Evolutionary conservation across 2,797 vertebrate genomes (phyloP), one percentile per base, ranked within the genome.

Genomic region (Gallirallus australis): DNA sequence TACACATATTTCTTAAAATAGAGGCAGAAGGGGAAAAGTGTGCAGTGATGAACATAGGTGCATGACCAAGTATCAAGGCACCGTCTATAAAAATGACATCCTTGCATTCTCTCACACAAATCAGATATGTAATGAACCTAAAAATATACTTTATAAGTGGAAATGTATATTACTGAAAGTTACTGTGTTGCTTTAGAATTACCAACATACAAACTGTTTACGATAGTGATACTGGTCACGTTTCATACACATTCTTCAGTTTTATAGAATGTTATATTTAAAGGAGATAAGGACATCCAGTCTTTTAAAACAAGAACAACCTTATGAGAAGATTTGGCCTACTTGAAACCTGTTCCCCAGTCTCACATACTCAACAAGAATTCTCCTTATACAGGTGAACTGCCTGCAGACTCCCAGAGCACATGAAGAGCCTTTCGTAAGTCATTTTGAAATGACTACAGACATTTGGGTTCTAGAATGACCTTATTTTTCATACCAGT

Each of bases 401-500:
- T 30, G 39, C 27, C 48, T 53, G 37, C 39, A 75, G 53, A 65
- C 24, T 64, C 28, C 31, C 57, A 14, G 65, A 73, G 56, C 8
- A 14, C 24, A 48, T 7, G 27, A 3, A 25, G 9, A 50, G 56
- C 6, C 31, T 64, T 89, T 18, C 35, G 8, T 12, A 72, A 90
- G 54, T 17, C 7, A 56, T 66, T 40, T 23, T 28, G 52, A 56
- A 93, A 52, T 6, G 5, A 11, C 23, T 85, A 35, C 3, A 52
- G 78, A 53, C 20, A 78, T 69, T 15, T 3, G 2, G 35, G 35
- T 48, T 85, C 59, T 1, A 30, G 39, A 79, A 61, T 42, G 28
- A 81, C 90, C 79, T 90, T 81, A 16, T 89, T 93, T 64, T 91
- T 73, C 69, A 72, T 65, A 52, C 21, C 68, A 83, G 56, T 48